These are phyloP conservation scores for Typhlichthys subterraneus DNA, from an alignment of 2,797 vertebrate genomes.

Conservation along the genomic window DNA sequence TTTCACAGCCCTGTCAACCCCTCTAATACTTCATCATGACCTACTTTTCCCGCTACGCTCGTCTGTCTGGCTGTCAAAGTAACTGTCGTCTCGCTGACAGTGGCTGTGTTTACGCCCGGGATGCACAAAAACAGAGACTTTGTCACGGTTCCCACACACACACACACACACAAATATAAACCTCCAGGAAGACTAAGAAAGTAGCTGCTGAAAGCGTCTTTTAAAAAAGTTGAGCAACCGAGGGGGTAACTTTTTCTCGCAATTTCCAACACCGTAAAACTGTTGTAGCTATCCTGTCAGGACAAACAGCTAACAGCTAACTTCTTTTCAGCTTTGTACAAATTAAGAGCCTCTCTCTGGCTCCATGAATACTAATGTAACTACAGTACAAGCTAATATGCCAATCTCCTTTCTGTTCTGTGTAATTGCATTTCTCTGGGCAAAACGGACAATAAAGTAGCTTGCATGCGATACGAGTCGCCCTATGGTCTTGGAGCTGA, in stretches of 20 bases:
- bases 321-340: conserved; percentile 34
- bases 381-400: neutral
- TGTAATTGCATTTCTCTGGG: neutral
- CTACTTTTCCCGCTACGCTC: conserved; percentile 60
- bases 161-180: conserved; percentile 37
- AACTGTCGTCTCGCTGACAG: conserved; percentile 56
- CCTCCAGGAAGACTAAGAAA: conserved; percentile 37
- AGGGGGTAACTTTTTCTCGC: conserved; percentile 17
- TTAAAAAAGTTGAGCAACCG: conserved; percentile 48
- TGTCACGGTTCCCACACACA: conserved; percentile 2
- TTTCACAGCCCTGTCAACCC: conserved; percentile 66
- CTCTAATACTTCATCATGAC: conserved; percentile 69
- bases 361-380: neutral
- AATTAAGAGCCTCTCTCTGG: conserved; percentile 3
- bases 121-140: conserved; percentile 38
- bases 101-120: conserved; percentile 56
- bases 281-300: no score
- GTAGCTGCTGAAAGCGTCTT: conserved; percentile 44
- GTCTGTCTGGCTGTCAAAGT: conserved; percentile 50
- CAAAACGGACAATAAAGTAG: neutral
- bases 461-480: neutral
- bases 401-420: neutral
- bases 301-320: conserved; percentile 20
- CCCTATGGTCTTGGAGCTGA: neutral
- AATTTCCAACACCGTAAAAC: no score